A percentile compares a stretch with the other conserved stretches of the same genome.
These are phyloP conservation scores for Elgaria multicarinata DNA, from an alignment of 2,113 vertebrate genomes.

Conservation along the genomic window DNA sequence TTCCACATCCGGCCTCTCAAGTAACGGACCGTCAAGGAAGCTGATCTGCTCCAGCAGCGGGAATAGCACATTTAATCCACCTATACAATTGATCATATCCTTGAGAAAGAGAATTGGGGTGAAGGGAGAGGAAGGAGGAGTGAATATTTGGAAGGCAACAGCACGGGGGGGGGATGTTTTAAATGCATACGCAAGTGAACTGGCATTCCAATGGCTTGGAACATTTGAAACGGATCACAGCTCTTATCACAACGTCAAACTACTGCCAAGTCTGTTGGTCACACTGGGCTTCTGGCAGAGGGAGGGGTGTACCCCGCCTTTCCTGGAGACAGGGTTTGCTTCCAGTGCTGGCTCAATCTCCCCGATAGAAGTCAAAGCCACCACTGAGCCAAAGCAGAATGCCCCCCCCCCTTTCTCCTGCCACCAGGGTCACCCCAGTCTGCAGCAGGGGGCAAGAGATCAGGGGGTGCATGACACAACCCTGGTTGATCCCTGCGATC, in stretches of 20 bases:
- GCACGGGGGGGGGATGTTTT: background rate
- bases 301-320: background rate
- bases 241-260: too few species aligned
- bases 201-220: background rate
- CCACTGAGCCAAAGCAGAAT: background rate
- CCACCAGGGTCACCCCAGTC: background rate
- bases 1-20: slow-evolving; percentile 79
- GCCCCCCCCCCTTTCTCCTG: too few species aligned
- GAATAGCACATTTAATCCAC: slow-evolving; percentile 90
- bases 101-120: slow-evolving; percentile 59
- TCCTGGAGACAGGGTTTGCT: background rate
- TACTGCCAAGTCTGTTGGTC: background rate
- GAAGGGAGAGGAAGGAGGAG: background rate
- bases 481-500: too few species aligned
- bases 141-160: background rate
- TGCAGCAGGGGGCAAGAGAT: too few species aligned
- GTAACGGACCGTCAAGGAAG: slow-evolving; percentile 72
- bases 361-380: background rate
- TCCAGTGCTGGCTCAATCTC: background rate
- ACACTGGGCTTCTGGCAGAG: background rate
- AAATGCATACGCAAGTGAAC: background rate
- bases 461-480: too few species aligned
- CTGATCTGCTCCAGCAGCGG: slow-evolving; percentile 92
- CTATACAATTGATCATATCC: slow-evolving; percentile 96
- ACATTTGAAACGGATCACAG: background rate